phyloP scores from a whole-genome alignment of 2,888 invertebrate species.

The Tipula helvola region DNA sequence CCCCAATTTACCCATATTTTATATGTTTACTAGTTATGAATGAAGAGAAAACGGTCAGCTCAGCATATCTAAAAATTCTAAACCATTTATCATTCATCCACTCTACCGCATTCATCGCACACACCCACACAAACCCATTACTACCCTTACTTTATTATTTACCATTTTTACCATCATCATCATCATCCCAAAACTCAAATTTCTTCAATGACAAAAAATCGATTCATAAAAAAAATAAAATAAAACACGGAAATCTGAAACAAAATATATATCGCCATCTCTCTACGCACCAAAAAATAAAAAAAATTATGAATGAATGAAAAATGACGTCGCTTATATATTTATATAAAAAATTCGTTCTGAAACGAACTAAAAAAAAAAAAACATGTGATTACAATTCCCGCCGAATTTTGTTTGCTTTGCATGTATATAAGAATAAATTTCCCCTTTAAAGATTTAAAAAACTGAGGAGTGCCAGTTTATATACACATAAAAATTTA shows the following conservation, averaged over 20 bases:
- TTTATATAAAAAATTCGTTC: neutral
- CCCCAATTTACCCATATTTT: neutral
- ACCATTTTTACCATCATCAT: neutral
- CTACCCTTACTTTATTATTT: neutral
- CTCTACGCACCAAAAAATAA: neutral
- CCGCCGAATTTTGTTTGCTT: neutral
- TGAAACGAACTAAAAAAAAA: neutral
- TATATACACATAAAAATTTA: neutral
- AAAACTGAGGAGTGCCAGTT: neutral
- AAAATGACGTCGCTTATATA: neutral
- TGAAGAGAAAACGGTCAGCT: neutral
- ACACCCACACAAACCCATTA: neutral
- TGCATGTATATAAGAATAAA: neutral
- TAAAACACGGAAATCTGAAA: neutral
- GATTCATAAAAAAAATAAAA: neutral
- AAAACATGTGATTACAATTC: constrained; percentile 7
- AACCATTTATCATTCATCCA: neutral
- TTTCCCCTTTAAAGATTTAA: neutral
- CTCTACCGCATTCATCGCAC: neutral
- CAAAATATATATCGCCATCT: neutral
- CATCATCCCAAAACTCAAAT: neutral
- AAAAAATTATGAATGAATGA: constrained; percentile 8
- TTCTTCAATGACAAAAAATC: neutral
- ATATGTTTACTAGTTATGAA: neutral
- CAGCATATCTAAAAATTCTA: neutral